Conservation (phyloP, 2,797 vertebrate species). For the Spea hammondii region DNA sequence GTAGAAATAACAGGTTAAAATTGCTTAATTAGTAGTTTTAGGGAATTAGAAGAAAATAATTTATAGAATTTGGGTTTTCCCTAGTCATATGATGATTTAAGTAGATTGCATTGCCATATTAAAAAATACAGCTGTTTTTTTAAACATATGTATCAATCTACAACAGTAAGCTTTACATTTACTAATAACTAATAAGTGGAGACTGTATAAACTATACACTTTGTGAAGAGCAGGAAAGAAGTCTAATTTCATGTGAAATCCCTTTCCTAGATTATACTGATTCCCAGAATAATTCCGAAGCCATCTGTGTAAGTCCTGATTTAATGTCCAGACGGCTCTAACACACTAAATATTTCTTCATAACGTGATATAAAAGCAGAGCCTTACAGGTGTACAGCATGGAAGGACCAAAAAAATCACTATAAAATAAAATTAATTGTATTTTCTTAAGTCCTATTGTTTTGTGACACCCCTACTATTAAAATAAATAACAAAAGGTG, state of each 20-base stretch:
- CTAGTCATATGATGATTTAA: background rate
- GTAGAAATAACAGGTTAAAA: background rate
- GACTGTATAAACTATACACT: slow-evolving; percentile 48
- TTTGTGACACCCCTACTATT: slow-evolving; percentile 58
- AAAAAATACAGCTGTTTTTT: background rate
- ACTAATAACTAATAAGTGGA: slow-evolving; percentile 49
- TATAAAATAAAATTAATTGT: slow-evolving; percentile 65
- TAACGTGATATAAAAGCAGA: slow-evolving; percentile 63
- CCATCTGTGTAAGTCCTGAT: slow-evolving; percentile 70
- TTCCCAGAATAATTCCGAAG: slow-evolving; percentile 67
- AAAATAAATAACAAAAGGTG: slow-evolving; percentile 36
- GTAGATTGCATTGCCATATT: background rate
- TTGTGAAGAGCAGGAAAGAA: slow-evolving; percentile 60
- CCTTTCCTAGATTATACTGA: slow-evolving; percentile 64
- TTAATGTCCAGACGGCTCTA: slow-evolving; percentile 67
- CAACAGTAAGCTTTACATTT: background rate
- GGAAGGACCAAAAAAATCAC: slow-evolving; percentile 55
- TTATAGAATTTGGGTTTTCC: background rate
- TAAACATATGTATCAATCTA: background rate
- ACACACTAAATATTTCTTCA: slow-evolving; percentile 68
- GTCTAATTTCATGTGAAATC: slow-evolving; percentile 66
- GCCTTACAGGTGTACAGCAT: slow-evolving; percentile 70
- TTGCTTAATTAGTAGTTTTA: background rate
- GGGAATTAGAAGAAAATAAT: slow-evolving; percentile 2
- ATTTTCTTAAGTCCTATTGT: slow-evolving; percentile 56